These are phyloP conservation scores for Drosophila longiperda DNA, from an alignment of 2,888 invertebrate species.

Conservation along the genomic window DNA sequence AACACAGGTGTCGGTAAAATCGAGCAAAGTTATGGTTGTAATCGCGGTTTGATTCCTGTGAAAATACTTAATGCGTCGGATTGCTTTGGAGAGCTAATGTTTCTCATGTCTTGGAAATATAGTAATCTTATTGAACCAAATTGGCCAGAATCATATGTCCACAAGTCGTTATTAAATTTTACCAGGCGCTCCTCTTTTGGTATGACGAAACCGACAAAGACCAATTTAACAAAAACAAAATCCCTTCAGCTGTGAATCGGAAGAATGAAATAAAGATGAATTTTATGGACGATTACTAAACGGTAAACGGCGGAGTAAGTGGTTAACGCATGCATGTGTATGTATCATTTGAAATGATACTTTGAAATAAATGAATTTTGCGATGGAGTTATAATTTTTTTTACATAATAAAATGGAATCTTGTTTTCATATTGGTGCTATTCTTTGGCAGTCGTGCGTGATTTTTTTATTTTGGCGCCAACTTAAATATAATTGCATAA, in stretches of 20 bases:
- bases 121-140: slow-evolving; percentile 94
- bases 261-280: neutral
- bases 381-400: neutral
- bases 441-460: neutral
- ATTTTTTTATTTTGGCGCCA: slow-evolving; percentile 19
- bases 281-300: neutral
- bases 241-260: neutral
- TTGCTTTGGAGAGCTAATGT: slow-evolving; percentile 95
- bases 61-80: slow-evolving; percentile 95
- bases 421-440: neutral
- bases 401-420: neutral
- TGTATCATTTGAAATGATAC: neutral
- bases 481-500: neutral
- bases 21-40: slow-evolving; percentile 88
- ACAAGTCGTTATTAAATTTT: slow-evolving; percentile 95
- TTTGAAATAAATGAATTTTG: neutral
- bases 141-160: slow-evolving; percentile 94
- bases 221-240: neutral
- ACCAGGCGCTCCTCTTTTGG: slow-evolving; percentile 97
- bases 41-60: slow-evolving; percentile 92
- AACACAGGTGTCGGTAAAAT: slow-evolving; percentile 16
- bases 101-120: slow-evolving; percentile 97
- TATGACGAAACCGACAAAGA: slow-evolving; percentile 73
- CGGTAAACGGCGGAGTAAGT: slow-evolving; percentile 15
- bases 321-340: neutral